Conservation (phyloP, 1,140 invertebrate genomes). For the Vanessa atalanta region DNA sequence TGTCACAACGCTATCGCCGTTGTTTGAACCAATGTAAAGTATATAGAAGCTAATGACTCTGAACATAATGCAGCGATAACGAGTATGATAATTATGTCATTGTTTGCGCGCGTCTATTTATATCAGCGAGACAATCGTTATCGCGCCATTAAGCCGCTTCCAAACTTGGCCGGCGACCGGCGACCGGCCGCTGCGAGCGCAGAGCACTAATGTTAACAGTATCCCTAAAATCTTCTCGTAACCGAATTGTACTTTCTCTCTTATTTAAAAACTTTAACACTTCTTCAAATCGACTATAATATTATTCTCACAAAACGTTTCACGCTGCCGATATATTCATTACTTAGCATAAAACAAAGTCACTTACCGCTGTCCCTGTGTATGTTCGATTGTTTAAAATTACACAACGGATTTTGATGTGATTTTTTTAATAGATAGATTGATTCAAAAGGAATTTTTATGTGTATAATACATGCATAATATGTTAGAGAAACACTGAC, state of each 20-base stretch:
- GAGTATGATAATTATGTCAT: conserved; percentile 26
- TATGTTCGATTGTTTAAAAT: too few relatives aligned
- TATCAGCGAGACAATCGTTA: conserved; percentile 24
- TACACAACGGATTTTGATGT: too few relatives aligned
- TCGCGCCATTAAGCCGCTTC: conserved; percentile 16
- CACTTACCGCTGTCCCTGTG: too few relatives aligned
- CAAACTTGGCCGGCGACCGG: not conserved
- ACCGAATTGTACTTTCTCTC: not conserved
- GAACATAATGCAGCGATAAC: conserved; percentile 15
- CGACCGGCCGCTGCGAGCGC: not conserved
- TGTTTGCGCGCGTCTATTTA: conserved; percentile 23
- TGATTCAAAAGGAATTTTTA: too few relatives aligned
- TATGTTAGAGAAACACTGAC: too few relatives aligned
- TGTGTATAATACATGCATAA: too few relatives aligned
- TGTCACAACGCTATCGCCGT: not conserved
- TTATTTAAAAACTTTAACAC: not conserved
- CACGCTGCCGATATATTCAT: too few relatives aligned
- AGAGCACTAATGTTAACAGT: not conserved
- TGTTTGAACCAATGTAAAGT: not conserved
- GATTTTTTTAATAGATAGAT: too few relatives aligned
- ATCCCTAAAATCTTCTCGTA: not conserved
- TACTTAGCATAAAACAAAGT: too few relatives aligned
- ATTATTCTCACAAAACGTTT: too few relatives aligned
- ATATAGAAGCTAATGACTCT: conserved; percentile 4
- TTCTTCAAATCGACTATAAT: too few relatives aligned